Evolutionary conservation across 2,888 invertebrate species (phyloP).

Genomic region (Mythimna impura): DNA sequence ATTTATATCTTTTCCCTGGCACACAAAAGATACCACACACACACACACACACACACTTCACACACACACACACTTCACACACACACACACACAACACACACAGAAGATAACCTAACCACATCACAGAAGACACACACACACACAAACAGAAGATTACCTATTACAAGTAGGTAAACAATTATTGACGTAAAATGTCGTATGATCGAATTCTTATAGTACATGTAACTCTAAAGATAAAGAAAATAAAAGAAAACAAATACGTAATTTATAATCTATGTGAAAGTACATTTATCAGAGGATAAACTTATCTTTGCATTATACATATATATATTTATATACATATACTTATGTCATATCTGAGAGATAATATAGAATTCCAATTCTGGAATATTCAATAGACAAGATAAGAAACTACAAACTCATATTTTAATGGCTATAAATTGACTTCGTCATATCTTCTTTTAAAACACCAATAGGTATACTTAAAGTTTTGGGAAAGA

Average conservation of each 20-base stretch:
- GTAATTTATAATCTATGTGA: slow-evolving; percentile 37
- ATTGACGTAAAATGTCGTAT: slow-evolving; percentile 25
- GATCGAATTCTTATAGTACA: slow-evolving; percentile 20
- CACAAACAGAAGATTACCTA: slow-evolving; percentile 3
- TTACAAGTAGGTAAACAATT: background rate
- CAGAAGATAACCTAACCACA: no score
- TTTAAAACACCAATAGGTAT: background rate
- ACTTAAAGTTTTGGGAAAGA: slow-evolving; percentile 11
- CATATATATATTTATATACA: background rate
- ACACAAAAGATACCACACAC: no score
- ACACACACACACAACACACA: no score
- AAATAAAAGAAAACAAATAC: slow-evolving; percentile 44
- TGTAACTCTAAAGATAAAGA: slow-evolving; percentile 41
- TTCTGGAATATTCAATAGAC: slow-evolving; percentile 22
- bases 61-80: no score
- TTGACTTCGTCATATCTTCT: slow-evolving; percentile 7
- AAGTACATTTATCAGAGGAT: slow-evolving; percentile 43
- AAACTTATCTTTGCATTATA: slow-evolving; percentile 34
- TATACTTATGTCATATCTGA: slow-evolving; percentile 18
- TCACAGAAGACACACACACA: no score
- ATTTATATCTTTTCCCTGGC: background rate
- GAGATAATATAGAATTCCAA: slow-evolving; percentile 3
- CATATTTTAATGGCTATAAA: slow-evolving; percentile 1
- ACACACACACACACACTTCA: no score
- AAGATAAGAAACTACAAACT: background rate